Evolutionary conservation across 2,113 vertebrate genomes (phyloP).

Genomic region (Melanotaenia duboulayi): DNA sequence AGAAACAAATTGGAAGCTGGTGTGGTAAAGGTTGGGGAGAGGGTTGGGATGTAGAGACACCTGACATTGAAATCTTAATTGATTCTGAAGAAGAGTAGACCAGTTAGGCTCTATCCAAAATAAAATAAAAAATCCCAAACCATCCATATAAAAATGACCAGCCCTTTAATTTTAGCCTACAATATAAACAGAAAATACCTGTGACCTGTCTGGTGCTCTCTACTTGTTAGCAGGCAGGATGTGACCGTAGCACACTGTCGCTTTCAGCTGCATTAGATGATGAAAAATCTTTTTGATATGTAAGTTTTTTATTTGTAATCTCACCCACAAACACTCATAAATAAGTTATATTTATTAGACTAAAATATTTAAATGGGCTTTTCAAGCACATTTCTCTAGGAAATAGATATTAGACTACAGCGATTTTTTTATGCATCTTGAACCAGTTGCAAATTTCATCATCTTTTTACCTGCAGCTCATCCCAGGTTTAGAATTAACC

Average conservation of each 20-base stretch:
- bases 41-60: background rate
- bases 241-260: background rate
- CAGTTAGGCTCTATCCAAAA: background rate
- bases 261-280: no score
- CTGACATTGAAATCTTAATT: background rate
- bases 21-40: conserved; percentile 22
- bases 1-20: conserved; percentile 82
- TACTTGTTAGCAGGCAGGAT: background rate
- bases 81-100: background rate
- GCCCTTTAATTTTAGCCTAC: background rate
- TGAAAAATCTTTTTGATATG: conserved; percentile 12
- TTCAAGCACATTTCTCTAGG: no score
- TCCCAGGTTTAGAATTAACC: no score
- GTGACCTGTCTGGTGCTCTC: background rate
- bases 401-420: no score
- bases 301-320: background rate
- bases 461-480: no score
- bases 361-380: background rate
- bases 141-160: background rate
- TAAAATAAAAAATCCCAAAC: background rate
- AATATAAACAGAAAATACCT: no score
- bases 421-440: no score
- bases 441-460: no score
- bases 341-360: background rate
- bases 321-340: background rate